A percentile compares a stretch with the other conserved stretches of the same genome.
Evolutionary conservation across 2,888 invertebrate genomes (phyloP).

Genomic region (Trachelus iudaicus): DNA sequence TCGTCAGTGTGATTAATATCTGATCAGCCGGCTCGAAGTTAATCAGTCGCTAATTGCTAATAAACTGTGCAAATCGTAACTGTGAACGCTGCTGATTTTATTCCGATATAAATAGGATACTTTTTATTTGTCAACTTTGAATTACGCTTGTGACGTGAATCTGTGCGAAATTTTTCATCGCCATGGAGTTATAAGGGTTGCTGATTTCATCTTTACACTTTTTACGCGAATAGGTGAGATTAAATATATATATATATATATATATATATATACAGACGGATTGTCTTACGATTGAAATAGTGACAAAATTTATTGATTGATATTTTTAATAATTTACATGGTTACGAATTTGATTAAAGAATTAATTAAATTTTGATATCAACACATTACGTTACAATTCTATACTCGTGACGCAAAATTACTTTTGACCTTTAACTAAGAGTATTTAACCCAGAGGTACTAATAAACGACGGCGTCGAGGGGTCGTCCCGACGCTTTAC

Average conservation of each 20-base stretch:
- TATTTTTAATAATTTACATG: neutral
- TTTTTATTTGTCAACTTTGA: neutral
- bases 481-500: neutral
- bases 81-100: neutral
- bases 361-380: neutral
- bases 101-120: neutral
- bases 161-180: neutral
- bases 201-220: neutral
- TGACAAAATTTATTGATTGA: neutral
- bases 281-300: neutral
- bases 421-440: neutral
- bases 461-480: neutral
- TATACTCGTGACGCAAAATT: neutral
- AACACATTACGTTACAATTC: neutral
- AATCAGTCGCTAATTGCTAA: neutral
- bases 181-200: neutral
- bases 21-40: neutral
- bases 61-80: neutral
- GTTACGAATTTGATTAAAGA: neutral
- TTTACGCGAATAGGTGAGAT: neutral
- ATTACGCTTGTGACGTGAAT: neutral
- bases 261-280: neutral
- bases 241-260: no score
- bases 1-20: neutral
- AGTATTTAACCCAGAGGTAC: neutral